Conservation (phyloP, 2,888 invertebrate genomes). For the Scelioninae gen. 1 region DNA sequence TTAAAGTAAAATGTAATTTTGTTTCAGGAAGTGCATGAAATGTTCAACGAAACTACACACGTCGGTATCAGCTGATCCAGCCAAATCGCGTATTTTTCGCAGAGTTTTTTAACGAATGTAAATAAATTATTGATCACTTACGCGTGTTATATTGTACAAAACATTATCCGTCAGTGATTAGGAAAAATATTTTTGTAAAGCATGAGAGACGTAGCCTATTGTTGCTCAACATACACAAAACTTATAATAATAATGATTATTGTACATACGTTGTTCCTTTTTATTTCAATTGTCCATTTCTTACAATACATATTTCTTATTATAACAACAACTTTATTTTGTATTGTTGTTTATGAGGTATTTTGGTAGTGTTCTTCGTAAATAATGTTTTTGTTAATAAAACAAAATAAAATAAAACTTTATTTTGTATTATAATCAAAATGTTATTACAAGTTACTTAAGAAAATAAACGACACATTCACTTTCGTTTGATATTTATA, state of each 20-base stretch:
- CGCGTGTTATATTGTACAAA: conserved; percentile 67
- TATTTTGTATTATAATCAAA: background rate
- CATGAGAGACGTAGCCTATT: conserved; percentile 36
- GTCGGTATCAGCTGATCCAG: conserved; percentile 79
- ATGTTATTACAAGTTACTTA: background rate
- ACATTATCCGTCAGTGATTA: conserved; percentile 60
- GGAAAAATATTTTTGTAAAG: conserved; percentile 63
- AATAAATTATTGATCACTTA: conserved; percentile 63
- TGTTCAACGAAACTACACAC: conserved; percentile 77
- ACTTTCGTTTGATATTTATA: conserved; percentile 9
- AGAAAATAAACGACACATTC: background rate
- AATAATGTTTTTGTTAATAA: no score
- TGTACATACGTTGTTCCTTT: conserved; percentile 3
- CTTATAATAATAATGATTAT: conserved; percentile 34
- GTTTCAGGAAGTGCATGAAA: conserved; percentile 79
- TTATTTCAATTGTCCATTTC: no score
- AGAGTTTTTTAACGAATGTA: conserved; percentile 54
- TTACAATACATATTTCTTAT: no score
- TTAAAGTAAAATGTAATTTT: conserved; percentile 34
- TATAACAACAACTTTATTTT: no score
- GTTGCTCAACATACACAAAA: conserved; percentile 43
- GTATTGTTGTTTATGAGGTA: no score
- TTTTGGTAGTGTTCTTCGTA: no score
- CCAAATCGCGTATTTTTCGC: conserved; percentile 19
- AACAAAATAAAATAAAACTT: no score